Conservation (phyloP, 2,888 invertebrate species). For the Dioctria linearis region DNA sequence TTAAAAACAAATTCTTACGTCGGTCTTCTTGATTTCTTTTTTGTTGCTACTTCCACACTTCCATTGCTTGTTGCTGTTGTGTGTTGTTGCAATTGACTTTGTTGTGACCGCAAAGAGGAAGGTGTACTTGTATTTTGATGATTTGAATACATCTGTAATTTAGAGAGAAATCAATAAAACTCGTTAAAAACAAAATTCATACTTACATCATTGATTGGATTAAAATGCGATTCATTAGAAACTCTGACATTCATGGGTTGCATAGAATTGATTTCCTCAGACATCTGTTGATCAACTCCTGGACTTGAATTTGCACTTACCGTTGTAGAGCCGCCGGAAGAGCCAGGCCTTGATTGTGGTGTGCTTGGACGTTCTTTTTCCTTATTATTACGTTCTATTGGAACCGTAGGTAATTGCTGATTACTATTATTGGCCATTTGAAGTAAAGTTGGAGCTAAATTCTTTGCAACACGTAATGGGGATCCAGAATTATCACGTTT, state of each 20-base stretch:
- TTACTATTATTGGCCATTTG: constrained; percentile 63
- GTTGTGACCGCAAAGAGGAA: constrained; percentile 16
- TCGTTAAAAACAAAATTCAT: constrained; percentile 1
- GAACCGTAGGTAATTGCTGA: constrained; percentile 19
- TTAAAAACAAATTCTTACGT: constrained; percentile 74
- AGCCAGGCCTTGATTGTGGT: constrained; percentile 67
- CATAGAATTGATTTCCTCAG: constrained; percentile 65
- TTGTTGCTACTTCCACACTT: constrained; percentile 76
- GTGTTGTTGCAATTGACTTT: constrained; percentile 62
- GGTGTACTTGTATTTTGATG: constrained; percentile 62
- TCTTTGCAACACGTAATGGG: constrained; percentile 78
- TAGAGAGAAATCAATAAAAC: not conserved
- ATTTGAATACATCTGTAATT: constrained; percentile 66
- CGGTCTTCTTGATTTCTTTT: constrained; percentile 95
- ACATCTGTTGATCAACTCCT: constrained; percentile 75
- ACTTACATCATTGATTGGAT: constrained; percentile 70
- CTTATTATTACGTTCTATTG: constrained; percentile 53
- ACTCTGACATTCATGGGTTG: constrained; percentile 64
- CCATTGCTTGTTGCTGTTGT: constrained; percentile 66
- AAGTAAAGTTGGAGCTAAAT: constrained; percentile 71
- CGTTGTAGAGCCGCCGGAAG: constrained; percentile 83
- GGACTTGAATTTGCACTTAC: constrained; percentile 90
- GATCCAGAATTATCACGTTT: constrained; percentile 87
- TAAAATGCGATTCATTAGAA: constrained; percentile 67
- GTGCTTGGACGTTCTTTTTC: constrained; percentile 64